Evolutionary conservation across 1,140 invertebrate species (phyloP).

Genomic region (Ylistrum balloti): DNA sequence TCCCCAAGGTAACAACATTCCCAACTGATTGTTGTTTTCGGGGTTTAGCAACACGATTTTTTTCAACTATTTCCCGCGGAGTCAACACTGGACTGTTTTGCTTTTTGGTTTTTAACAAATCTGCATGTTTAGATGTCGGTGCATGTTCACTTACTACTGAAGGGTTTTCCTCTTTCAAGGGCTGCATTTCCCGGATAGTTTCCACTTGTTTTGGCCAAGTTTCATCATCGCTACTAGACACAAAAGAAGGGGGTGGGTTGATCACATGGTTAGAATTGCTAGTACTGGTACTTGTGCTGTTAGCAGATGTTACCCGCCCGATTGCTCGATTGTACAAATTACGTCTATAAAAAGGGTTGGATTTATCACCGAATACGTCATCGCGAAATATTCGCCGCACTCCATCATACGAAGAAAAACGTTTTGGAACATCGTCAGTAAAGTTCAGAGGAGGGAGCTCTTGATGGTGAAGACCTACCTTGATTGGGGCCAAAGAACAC

Average conservation of each 20-base stretch:
- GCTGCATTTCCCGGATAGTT: background rate
- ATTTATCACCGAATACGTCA: background rate
- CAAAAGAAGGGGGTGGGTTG: conserved; percentile 55
- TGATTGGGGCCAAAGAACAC: conserved; percentile 57
- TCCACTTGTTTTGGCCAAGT: background rate
- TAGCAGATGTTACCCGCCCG: background rate
- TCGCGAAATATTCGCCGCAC: background rate
- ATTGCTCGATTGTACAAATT: background rate
- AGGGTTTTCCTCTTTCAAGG: background rate
- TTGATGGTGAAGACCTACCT: conserved; percentile 43
- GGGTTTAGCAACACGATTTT: background rate
- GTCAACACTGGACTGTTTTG: background rate
- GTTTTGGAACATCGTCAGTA: conserved; percentile 20
- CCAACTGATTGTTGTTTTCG: background rate
- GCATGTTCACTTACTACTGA: background rate
- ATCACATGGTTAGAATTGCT: conserved; percentile 21
- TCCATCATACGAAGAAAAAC: background rate
- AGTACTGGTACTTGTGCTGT: conserved; percentile 12
- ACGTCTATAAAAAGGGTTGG: background rate
- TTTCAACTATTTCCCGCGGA: conserved; percentile 3
- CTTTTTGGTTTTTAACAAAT: background rate
- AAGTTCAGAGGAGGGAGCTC: background rate
- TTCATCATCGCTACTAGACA: conserved; percentile 54
- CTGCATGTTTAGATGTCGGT: background rate
- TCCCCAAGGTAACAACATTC: background rate